Percentiles rank a stretch among this genome's conserved stretches.
phyloP scores from a whole-genome alignment of 2,113 vertebrate genomes.

The Phycodurus eques region DNA sequence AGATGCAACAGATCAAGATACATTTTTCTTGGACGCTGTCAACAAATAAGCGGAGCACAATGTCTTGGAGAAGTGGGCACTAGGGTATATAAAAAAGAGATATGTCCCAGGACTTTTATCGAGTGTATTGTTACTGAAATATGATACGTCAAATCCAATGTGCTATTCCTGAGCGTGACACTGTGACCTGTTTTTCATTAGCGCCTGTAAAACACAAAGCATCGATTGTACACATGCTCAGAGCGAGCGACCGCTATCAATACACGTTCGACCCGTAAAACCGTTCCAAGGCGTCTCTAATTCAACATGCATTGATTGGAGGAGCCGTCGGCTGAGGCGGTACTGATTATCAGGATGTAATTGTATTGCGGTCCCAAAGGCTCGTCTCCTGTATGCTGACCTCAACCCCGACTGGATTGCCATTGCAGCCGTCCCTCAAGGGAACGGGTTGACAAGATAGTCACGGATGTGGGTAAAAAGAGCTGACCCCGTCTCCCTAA shows the following conservation, averaged over 20 bases:
- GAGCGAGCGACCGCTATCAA: conserved; percentile 14
- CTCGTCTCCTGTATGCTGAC: conserved; percentile 16
- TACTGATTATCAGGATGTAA: conserved; percentile 33
- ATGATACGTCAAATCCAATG: background rate
- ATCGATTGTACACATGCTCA: conserved; percentile 30
- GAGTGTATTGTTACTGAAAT: conserved; percentile 12
- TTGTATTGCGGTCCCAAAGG: conserved; percentile 14
- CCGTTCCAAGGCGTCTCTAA: conserved; percentile 30
- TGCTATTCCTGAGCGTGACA: conserved; percentile 1
- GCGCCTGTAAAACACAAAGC: background rate
- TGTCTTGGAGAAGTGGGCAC: too few relatives aligned
- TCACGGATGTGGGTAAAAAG: conserved; percentile 37
- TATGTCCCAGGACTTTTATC: background rate
- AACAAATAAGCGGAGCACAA: too few relatives aligned
- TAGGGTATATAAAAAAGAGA: too few relatives aligned
- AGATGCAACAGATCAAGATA: too few relatives aligned
- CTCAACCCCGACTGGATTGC: conserved; percentile 29
- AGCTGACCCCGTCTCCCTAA: conserved; percentile 54
- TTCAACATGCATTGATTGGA: conserved; percentile 38
- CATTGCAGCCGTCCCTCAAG: conserved; percentile 49
- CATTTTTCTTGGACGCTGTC: too few relatives aligned
- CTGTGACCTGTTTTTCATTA: conserved; percentile 9
- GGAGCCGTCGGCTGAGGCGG: conserved; percentile 8
- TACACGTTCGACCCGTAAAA: conserved; percentile 22
- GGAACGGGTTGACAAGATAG: conserved; percentile 46